phyloP scores from a whole-genome alignment of 2,113 vertebrate genomes.

The Murina feae region DNA sequence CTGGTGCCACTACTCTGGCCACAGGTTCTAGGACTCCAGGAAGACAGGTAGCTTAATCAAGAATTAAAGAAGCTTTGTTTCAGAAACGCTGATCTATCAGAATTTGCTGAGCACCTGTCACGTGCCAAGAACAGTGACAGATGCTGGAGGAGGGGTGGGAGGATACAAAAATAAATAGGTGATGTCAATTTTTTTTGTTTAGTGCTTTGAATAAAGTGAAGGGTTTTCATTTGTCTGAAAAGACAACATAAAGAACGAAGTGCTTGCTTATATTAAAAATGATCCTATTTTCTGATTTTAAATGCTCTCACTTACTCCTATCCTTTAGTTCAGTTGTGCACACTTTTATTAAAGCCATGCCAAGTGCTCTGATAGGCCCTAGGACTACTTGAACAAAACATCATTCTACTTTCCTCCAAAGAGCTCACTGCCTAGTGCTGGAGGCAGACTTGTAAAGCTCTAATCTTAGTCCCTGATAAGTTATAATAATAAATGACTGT shows the following conservation, averaged over 20 bases:
- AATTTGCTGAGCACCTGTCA: neutral
- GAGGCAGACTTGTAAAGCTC: neutral
- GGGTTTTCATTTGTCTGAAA: neutral
- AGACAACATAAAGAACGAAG: neutral
- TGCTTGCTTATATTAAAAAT: neutral
- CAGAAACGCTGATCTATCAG: neutral
- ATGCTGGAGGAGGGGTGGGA: neutral
- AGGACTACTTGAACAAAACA: neutral
- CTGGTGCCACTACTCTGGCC: neutral
- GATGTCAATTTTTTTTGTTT: neutral
- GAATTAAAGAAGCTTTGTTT: neutral
- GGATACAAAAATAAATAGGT: neutral
- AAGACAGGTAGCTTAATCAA: neutral
- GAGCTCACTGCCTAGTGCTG: neutral
- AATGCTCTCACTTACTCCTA: neutral
- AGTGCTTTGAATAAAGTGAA: neutral
- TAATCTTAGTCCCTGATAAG: neutral
- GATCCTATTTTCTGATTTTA: neutral
- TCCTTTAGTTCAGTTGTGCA: neutral
- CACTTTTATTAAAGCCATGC: neutral
- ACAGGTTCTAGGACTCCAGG: neutral
- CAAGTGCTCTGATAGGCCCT: neutral
- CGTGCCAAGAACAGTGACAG: neutral
- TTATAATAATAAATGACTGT: neutral
- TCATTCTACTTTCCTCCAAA: neutral